Evolutionary conservation across 1,140 invertebrate genomes (phyloP).

Genomic region (Drosophila saltans): DNA sequence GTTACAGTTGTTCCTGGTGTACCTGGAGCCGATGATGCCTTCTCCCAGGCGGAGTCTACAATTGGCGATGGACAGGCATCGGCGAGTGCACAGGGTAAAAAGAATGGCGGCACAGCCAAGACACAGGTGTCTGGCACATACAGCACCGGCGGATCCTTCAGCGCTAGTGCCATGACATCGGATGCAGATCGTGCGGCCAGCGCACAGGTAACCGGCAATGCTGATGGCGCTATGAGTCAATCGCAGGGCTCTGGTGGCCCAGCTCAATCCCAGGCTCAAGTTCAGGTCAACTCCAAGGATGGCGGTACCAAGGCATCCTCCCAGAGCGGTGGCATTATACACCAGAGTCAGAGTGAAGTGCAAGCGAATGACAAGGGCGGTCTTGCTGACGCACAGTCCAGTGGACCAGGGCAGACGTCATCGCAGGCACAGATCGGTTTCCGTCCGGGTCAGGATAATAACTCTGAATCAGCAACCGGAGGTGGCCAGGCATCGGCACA

Average conservation of each 20-base stretch:
- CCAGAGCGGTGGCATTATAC: constrained; percentile 89
- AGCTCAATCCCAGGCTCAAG: constrained; percentile 90
- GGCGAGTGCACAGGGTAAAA: constrained; percentile 89
- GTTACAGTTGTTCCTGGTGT: constrained; percentile 25
- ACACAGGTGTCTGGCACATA: constrained; percentile 92
- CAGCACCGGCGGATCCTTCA: constrained; percentile 89
- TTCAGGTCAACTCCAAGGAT: constrained; percentile 88
- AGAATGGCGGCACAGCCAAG: constrained; percentile 88
- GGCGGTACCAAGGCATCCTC: constrained; percentile 89
- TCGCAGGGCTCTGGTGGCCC: constrained; percentile 89
- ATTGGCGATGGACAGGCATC: constrained; percentile 89
- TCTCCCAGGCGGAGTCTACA: constrained; percentile 89
- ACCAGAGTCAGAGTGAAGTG: constrained; percentile 85
- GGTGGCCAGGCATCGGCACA: constrained; percentile 91
- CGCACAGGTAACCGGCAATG: constrained; percentile 88
- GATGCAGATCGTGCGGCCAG: constrained; percentile 89
- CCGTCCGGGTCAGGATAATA: constrained; percentile 87
- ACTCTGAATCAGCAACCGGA: constrained; percentile 84
- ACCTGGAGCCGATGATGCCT: constrained; percentile 85
- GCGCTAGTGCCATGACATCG: constrained; percentile 91
- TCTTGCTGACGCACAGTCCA: constrained; percentile 92
- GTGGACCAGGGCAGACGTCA: constrained; percentile 91
- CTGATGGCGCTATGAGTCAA: constrained; percentile 89
- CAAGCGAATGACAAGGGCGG: constrained; percentile 89
- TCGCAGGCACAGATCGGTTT: constrained; percentile 94